Base-by-base conservation (phyloP, 2,797 vertebrate genomes). In the Heliangelus exortis region DNA sequence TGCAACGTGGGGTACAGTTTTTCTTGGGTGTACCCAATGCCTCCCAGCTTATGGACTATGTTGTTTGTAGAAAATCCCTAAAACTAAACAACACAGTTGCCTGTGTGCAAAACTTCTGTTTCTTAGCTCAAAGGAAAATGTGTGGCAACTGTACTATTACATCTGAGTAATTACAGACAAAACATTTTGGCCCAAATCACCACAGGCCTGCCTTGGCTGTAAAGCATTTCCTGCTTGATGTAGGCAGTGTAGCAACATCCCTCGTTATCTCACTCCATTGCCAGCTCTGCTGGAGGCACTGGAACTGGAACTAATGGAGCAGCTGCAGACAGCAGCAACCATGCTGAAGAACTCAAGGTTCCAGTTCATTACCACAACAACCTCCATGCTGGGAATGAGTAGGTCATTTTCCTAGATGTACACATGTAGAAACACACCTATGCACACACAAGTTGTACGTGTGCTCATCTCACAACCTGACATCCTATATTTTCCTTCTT, bases 231-330 rank as follows among this genome's bases (percentile, higher is more conserved):
- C 55, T 61, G 4, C 20, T 33, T 28, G 26, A 39, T 12, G 29
- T 23, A 76, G 3, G 6, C 10, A 41, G 50, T 3, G 34, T 23
- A 81, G 63, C 34, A 67, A 69, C 25, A 50, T 75, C 71, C 50
- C 25, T 71, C 53, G 41, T 1, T 58, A 89, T 36, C 63, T 41
- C 47, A 87, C 89, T 80, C 31, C 48, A 29, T 83, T 73, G 39
- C 69, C 62, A 34, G 62, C 43, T 87, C 92, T 94, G 72, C 48
- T 91, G 62, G 48, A 92, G 47, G 20, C 43, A 50, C 65, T 73
- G 68, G 50, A 90, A 65, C 63, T 87, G 69, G 51, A 89, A 72
- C 74, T 89, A 90, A 73, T 25, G 71, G 78, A 73, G 57, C 57
- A 89, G 72, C 53, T 71, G 51, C 43, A 58, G 53, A 77, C 80